Evolutionary conservation across 2,113 vertebrate genomes (phyloP), one percentile per base, ranked within the genome.

Genomic region (Camelus bactrianus): DNA sequence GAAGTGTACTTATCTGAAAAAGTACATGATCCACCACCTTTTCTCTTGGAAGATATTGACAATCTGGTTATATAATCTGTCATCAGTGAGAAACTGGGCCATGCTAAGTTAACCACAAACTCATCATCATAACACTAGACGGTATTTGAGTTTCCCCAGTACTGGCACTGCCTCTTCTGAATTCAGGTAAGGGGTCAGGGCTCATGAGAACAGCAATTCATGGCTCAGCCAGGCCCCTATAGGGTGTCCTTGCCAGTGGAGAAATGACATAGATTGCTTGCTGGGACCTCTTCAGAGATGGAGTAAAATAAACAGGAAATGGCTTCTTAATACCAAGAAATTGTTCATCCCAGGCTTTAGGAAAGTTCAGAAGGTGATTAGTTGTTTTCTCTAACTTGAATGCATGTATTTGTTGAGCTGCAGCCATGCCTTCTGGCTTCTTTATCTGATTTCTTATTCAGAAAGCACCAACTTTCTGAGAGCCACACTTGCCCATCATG

Each of bases 21-120:
- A 56, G 12, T 52, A 30, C 5, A 8, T 75, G 85, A 87, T 76
- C 65, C 26, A 69, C 15, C 46, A 64, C 52, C 42, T 83, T 67
- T 93, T 93, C 64, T 86, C 79, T 95, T 82, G 82, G 62, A 94
- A 73, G 72, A 94, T 58, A 35, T 46, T 92, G 84, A 72, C 15
- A 86, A 42, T 58, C 62, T 92, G 73, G 35, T 42, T 91, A 15
- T 88, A 22, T 90, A 38, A 88, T 64, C 77, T 79, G 56, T 38
- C 28, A 24, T 67, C 94, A 58, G 2, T 70, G 77, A 72, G n/a
- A 80, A 73, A 89, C 1, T 64, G 54, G 54, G 72, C 48, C 46
- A 10, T n/a, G 48, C 26, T n/a, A 79, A 82, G 17, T 91, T 82
- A 95, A 77, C 62, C 48, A 75, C 32, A 69, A 52, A 42, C 26